These are phyloP conservation scores for Parauchenoglanis ngamensis DNA, from an alignment of 2,797 vertebrate species.

Conservation along the genomic window DNA sequence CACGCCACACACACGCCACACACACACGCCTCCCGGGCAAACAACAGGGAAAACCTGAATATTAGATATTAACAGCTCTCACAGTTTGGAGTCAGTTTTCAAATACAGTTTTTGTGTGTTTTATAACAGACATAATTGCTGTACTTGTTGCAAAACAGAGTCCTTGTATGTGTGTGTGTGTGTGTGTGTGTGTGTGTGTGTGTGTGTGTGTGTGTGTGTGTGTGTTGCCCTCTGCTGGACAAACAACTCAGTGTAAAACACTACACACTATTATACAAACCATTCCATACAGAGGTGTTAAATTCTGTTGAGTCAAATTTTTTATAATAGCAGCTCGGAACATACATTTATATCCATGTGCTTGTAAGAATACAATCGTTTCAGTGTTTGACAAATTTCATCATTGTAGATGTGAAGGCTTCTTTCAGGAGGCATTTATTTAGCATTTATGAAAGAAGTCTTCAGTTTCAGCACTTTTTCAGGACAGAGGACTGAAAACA, in stretches of 20 bases:
- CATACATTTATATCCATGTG: no score
- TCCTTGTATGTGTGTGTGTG: background rate
- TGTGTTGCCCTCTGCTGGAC: slow-evolving; percentile 65
- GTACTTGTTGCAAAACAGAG: background rate
- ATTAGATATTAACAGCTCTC: slow-evolving; percentile 4
- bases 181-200: slow-evolving; percentile 14
- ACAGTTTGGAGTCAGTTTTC: background rate
- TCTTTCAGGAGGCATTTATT: no score
- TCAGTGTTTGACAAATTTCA: no score
- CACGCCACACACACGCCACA: background rate
- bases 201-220: background rate
- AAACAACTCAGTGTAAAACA: background rate
- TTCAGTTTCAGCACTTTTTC: no score
- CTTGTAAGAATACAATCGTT: no score
- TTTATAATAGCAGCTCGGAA: no score
- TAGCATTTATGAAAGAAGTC: no score
- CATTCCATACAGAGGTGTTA: background rate
- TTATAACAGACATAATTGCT: slow-evolving; percentile 10
- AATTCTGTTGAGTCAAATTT: background rate
- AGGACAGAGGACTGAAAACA: background rate
- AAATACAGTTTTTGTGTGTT: slow-evolving; percentile 10
- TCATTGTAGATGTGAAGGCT: no score
- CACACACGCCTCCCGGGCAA: background rate
- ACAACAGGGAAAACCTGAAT: background rate
- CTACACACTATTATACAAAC: background rate